phyloP scores from a whole-genome alignment of 2,797 vertebrate genomes.

The Adelosebastes latens region DNA sequence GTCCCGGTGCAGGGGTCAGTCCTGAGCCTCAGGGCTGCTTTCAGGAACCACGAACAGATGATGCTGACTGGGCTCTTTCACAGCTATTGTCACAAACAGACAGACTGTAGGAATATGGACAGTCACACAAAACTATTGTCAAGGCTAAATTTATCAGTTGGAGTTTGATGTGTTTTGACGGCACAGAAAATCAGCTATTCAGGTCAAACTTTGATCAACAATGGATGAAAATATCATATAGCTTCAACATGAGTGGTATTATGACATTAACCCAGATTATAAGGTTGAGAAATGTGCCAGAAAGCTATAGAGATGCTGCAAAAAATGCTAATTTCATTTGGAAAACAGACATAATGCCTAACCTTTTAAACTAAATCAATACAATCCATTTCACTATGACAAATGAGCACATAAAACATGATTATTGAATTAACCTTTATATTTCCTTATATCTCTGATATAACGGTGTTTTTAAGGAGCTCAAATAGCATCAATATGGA shows the following conservation, averaged over 20 bases:
- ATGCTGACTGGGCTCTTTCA: slow-evolving; percentile 52
- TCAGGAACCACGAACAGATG: slow-evolving; percentile 42
- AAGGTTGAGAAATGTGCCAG: background rate
- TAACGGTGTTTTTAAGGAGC: background rate
- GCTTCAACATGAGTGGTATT: background rate
- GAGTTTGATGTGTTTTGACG: slow-evolving; percentile 12
- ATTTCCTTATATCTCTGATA: background rate
- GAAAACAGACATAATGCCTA: background rate
- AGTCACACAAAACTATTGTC: background rate
- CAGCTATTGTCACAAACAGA: slow-evolving; percentile 20
- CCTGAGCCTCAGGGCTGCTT: slow-evolving; percentile 22
- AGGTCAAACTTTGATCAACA: slow-evolving; percentile 20
- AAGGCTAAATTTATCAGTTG: background rate
- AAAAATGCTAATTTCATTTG: background rate
- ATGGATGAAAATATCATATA: slow-evolving; percentile 2
- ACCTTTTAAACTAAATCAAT: slow-evolving; percentile 11
- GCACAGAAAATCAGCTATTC: slow-evolving; percentile 6
- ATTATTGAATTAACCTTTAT: background rate
- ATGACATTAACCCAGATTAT: background rate
- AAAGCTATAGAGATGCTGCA: background rate
- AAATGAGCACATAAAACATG: background rate
- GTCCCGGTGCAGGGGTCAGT: slow-evolving; percentile 49
- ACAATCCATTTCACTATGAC: background rate
- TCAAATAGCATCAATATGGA: background rate
- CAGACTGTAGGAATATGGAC: background rate